Percentiles rank a stretch among this genome's conserved stretches.
phyloP scores from a whole-genome alignment of 2,113 vertebrate species.

The Paraplagusia blochii region DNA sequence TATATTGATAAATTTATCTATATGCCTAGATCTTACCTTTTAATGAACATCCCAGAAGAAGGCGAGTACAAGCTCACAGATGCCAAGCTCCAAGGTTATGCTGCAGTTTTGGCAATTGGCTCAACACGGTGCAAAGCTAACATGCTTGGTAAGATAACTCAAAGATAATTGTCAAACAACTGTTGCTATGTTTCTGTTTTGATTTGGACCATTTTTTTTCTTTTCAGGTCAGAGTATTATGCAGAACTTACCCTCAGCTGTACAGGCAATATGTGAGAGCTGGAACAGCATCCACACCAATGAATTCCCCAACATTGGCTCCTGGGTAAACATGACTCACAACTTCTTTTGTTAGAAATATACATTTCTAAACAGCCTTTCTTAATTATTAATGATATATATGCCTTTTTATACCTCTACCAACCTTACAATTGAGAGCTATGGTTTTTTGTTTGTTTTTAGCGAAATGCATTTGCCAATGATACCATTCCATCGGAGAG shows the following conservation, averaged over 20 bases:
- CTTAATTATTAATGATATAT: background rate
- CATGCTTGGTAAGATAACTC: conserved; percentile 78
- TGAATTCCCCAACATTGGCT: conserved; percentile 97
- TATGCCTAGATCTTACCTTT: conserved; percentile 85
- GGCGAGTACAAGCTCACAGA: conserved; percentile 83
- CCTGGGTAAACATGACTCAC: conserved; percentile 83
- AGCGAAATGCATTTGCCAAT: conserved; percentile 97
- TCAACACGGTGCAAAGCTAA: conserved; percentile 92
- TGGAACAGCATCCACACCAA: conserved; percentile 96
- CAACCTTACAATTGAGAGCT: background rate
- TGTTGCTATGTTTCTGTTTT: conserved; percentile 5
- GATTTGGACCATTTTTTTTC: background rate
- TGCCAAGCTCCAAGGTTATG: conserved; percentile 89
- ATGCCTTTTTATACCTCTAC: background rate
- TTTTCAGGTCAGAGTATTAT: conserved; percentile 83
- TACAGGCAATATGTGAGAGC: conserved; percentile 90
- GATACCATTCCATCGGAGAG: conserved; percentile 96
- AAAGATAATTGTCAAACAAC: background rate
- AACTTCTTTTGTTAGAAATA: background rate
- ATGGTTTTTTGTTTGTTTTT: conserved; percentile 24
- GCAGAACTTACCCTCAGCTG: conserved; percentile 89
- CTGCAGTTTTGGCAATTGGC: conserved; percentile 91
- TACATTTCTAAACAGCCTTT: background rate
- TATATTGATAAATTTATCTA: background rate
- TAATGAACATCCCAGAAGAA: conserved; percentile 91